Base-by-base conservation (phyloP, 2,888 invertebrate species). In the Unio delphinus region DNA sequence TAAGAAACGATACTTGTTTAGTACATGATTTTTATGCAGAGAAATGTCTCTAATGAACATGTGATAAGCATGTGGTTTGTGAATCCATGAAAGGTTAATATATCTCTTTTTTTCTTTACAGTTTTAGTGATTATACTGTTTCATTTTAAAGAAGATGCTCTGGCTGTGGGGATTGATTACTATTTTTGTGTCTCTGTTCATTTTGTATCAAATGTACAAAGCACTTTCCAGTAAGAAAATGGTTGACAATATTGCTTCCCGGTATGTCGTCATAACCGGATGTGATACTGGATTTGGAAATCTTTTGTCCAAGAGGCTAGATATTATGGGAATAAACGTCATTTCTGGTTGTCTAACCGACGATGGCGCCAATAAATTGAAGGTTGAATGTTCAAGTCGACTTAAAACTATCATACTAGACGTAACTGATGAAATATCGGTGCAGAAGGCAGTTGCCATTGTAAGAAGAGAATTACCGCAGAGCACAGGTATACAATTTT, bases 261-360 rank as follows among this genome's bases (percentile, higher is more conserved):
- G 77, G 60, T 68, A 78, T 63, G 81, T 83, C 18, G 75, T 83
- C 45, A 75, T 84, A 28, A 84, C 83, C 20, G 85, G 85, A 17
- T 84, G 85, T 72, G 85, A 85, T 69, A 67, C 79, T 0, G 85
- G 85, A 11, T 85, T 85, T 61, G 85, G 84, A 20, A 70, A 79
- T 28, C 69, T 77, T 4, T 73, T 84, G 18, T 81, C 83, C 4
- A 67, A 71, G 58, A 69, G 74, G 7, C 64, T 84, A 55, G 82
- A 83, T 67, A 58, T 59, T n/a, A 73, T 76, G 59, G 83, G 83
- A 15, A 74, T 82, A 64, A 68, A 73, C 20, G 82, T 82, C 20
- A 79, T 81, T 70, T 82, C 83, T 26, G 80, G 76, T 15, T 82
- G 82, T 60, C 67, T 83, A 45, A 78, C 78, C 4, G 62, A 74